These are phyloP conservation scores for Cyanoramphus novaezelandiae DNA, from an alignment of 2,113 vertebrate genomes.

Conservation along the genomic window DNA sequence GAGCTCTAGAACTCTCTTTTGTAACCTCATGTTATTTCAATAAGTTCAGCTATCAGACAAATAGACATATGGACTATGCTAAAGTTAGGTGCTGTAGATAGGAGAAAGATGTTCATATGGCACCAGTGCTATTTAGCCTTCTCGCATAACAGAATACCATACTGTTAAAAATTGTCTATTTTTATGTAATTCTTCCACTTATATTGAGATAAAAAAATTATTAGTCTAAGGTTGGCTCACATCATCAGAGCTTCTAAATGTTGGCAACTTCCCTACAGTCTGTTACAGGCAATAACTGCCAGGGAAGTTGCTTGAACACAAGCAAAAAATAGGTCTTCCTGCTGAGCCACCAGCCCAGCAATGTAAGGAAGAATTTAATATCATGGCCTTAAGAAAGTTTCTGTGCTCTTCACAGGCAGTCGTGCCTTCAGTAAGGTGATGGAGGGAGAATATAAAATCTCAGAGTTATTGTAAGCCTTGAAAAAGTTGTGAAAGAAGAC, in stretches of 20 bases:
- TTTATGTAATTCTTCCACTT: constrained; percentile 84
- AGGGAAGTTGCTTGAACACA: constrained; percentile 78
- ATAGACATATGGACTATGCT: constrained; percentile 82
- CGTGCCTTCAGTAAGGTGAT: constrained; percentile 68
- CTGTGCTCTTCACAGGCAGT: constrained; percentile 66
- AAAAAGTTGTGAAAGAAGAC: constrained; percentile 66
- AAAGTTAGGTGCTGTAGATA: constrained; percentile 78
- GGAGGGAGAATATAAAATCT: constrained; percentile 66
- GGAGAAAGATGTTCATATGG: constrained; percentile 76
- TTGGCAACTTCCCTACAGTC: constrained; percentile 80
- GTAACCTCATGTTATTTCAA: constrained; percentile 56
- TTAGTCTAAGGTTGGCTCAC: constrained; percentile 84
- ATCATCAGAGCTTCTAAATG: constrained; percentile 80
- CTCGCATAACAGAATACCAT: constrained; percentile 76
- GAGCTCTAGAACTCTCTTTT: constrained; percentile 63
- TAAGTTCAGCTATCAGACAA: constrained; percentile 79
- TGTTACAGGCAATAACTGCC: constrained; percentile 81
- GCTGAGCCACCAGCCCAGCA: constrained; percentile 73
- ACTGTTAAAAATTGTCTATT: constrained; percentile 83
- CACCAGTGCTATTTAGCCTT: constrained; percentile 72
- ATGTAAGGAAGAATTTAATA: constrained; percentile 60
- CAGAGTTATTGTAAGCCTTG: constrained; percentile 40
- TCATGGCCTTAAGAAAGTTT: constrained; percentile 74
- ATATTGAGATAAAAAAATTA: constrained; percentile 86
- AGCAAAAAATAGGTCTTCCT: constrained; percentile 81